phyloP scores from a whole-genome alignment of 2,888 invertebrate genomes.

The Hirtodrosophila trivittata region DNA sequence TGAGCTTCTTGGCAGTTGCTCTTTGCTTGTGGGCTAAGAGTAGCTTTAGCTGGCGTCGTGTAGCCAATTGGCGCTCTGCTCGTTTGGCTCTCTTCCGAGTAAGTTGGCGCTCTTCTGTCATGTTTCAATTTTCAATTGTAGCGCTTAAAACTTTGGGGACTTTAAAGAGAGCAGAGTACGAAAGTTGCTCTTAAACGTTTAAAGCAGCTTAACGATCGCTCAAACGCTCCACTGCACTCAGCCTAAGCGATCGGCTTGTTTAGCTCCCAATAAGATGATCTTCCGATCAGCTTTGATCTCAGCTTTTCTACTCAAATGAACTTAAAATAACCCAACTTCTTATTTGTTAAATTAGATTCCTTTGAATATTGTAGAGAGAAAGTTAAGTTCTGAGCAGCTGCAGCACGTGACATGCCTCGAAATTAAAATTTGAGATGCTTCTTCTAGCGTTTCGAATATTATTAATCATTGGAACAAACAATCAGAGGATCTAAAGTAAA shows the following conservation, averaged over 20 bases:
- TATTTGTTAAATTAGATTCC: too few relatives aligned
- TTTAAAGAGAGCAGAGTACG: constrained; percentile 12
- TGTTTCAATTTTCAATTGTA: constrained; percentile 52
- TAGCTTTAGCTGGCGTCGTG: constrained; percentile 35
- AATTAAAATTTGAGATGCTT: not conserved
- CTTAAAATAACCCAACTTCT: not conserved
- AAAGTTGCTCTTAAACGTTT: constrained; percentile 9
- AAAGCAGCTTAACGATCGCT: constrained; percentile 28
- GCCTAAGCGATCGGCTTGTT: constrained; percentile 17
- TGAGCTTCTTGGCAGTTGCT: constrained; percentile 50
- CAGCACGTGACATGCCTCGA: constrained; percentile 39
- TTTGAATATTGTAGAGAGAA: too few relatives aligned
- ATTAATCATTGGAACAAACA: constrained; percentile 63
- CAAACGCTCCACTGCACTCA: constrained; percentile 8
- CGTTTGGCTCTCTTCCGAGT: not conserved
- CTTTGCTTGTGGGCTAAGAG: constrained; percentile 57
- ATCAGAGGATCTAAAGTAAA: constrained; percentile 45
- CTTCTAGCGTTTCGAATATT: constrained; percentile 5
- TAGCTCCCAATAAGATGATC: constrained; percentile 7
- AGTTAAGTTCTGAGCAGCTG: too few relatives aligned
- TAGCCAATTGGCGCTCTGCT: constrained; percentile 43
- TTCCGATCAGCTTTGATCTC: constrained; percentile 9
- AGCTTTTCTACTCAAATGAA: constrained; percentile 24
- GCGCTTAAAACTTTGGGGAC: constrained; percentile 12
- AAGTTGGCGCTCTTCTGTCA: constrained; percentile 46